phyloP scores from a whole-genome alignment of 2,113 vertebrate genomes.

The Thalassoma bifasciatum region DNA sequence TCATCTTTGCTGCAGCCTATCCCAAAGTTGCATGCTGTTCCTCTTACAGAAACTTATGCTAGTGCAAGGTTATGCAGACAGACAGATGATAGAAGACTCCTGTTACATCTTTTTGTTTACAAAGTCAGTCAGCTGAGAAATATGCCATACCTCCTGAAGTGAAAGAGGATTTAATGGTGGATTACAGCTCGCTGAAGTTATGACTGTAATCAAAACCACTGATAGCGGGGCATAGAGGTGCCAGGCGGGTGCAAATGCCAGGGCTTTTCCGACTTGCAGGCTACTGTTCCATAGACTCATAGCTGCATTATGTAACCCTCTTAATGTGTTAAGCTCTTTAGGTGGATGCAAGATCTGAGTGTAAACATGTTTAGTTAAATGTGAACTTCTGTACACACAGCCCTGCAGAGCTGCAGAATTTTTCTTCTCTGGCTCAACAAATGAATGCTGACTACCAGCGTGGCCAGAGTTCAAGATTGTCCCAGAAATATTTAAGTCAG shows the following conservation, averaged over 20 bases:
- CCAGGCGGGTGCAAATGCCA: conserved; percentile 56
- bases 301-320: conserved; percentile 41
- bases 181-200: conserved; percentile 58
- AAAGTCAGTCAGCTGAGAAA: conserved; percentile 39
- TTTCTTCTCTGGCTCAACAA: conserved; percentile 30
- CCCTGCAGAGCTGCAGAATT: conserved; percentile 24
- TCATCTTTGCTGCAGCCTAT: not conserved
- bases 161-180: conserved; percentile 57
- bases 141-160: conserved; percentile 39
- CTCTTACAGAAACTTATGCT: conserved; percentile 3
- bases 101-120: conserved; percentile 55
- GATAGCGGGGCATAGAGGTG: conserved; percentile 30
- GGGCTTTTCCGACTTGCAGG: conserved; percentile 29
- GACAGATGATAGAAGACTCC: conserved; percentile 10
- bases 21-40: not conserved
- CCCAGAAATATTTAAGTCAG: conserved; percentile 60
- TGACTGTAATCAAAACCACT: conserved; percentile 67
- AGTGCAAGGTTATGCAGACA: not conserved
- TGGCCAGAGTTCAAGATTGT: conserved; percentile 60
- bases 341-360: conserved; percentile 29
- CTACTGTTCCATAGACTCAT: conserved; percentile 12
- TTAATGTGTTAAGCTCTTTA: conserved; percentile 51
- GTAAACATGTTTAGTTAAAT: conserved; percentile 35
- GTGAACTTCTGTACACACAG: conserved; percentile 3
- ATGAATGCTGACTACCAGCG: conserved; percentile 60